Percentiles rank a stretch among this genome's conserved stretches.
Evolutionary conservation across 2,888 invertebrate species (phyloP).

Genomic region (Leptopilina drosophilae): DNA sequence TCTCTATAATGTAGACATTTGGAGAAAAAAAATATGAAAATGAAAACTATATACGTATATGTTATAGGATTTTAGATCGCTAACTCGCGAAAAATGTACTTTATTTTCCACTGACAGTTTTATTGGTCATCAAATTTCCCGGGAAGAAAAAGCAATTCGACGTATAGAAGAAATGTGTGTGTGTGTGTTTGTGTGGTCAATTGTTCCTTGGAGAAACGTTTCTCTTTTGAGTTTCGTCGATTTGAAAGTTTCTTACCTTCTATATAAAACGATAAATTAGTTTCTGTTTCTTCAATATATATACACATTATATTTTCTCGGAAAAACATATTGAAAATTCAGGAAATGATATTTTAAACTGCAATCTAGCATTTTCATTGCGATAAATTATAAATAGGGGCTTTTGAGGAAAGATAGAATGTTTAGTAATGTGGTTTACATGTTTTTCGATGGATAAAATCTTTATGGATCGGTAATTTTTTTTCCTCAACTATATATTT

Average conservation of each 20-base stretch:
- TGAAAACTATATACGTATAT: not conserved
- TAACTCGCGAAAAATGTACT: conserved; percentile 8
- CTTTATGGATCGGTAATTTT: no score
- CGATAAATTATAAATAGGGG: not conserved
- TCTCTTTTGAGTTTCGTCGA: not conserved
- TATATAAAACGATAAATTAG: conserved; percentile 9
- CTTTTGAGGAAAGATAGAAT: no score
- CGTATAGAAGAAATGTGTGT: not conserved
- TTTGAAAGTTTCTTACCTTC: conserved; percentile 14
- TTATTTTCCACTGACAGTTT: conserved; percentile 25
- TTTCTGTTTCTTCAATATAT: conserved; percentile 1
- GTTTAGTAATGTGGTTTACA: no score
- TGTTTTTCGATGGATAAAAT: no score
- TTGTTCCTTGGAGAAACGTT: conserved; percentile 8
- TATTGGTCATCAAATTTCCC: conserved; percentile 32
- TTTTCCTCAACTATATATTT: no score
- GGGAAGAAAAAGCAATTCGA: conserved; percentile 16
- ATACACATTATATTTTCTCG: not conserved
- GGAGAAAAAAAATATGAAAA: not conserved
- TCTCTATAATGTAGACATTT: not conserved
- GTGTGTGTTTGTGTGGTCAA: not conserved
- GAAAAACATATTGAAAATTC: conserved; percentile 15
- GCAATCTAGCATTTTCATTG: not conserved
- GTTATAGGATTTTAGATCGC: not conserved
- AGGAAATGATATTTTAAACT: not conserved